Conservation (phyloP, 2,113 vertebrate species). For the Terrapene triunguis region DNA sequence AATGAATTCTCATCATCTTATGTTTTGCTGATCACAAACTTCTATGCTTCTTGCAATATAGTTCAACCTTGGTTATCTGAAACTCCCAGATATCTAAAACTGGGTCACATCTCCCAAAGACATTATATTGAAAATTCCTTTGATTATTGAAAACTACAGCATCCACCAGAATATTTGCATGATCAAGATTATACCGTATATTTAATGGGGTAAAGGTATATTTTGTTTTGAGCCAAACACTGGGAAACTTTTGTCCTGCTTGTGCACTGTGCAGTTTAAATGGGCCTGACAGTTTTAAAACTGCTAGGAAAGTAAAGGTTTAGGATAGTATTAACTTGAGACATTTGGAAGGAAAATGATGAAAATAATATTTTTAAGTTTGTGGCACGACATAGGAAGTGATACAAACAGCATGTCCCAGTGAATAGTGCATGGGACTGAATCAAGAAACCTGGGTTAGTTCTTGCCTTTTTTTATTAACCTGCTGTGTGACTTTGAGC, state of each 20-base stretch:
- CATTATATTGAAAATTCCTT: neutral
- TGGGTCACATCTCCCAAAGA: neutral
- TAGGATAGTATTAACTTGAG: neutral
- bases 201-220: neutral
- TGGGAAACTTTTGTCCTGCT: neutral
- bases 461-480: neutral
- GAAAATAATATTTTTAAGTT: neutral
- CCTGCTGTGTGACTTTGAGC: neutral
- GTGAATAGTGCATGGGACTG: neutral
- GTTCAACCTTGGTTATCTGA: neutral
- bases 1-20: neutral
- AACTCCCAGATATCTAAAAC: neutral
- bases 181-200: rapidly evolving
- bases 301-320: neutral
- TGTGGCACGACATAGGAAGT: neutral
- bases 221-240: neutral
- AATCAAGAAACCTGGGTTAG: neutral
- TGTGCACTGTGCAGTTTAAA: neutral
- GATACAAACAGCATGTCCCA: neutral
- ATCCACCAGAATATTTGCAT: neutral
- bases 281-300: neutral
- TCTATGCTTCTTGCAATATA: neutral
- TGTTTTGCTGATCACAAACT: neutral
- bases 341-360: neutral
- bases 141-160: neutral